Base-by-base conservation (phyloP, 2,113 vertebrate genomes). In the Pyrgilauda ruficollis region DNA sequence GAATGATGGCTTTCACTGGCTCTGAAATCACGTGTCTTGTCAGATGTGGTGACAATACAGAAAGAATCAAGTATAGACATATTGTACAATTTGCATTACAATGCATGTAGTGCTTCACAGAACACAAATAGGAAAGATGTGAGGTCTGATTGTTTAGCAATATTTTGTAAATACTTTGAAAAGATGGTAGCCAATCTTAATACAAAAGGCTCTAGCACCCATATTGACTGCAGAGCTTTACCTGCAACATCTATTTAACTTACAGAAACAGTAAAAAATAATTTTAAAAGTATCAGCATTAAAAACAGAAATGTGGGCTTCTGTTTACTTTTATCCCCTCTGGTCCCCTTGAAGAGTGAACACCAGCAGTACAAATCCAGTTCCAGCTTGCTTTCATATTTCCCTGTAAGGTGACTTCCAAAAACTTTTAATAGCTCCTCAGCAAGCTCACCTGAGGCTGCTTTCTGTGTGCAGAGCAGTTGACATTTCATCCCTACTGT, bases 21-120 rank as follows among this genome's bases (percentile, higher is more conserved):
- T 88, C 72, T 73, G 62, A 61, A 93, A 44, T 85, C 30, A 13
- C 1, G 0, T 49, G 78, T 78, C 56, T 58, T 72, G 47, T 50
- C 30, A 75, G 46, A 37, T 0, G 1, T 0, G 13, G 23, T n/a
- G 39, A 47, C 35, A 74, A 30, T n/a, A 64, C 2, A 1, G 35
- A 83, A 88, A 68, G 12, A 68, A 55, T n/a, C 23, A 16, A 30
- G 44, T 28, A 23, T 6, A 37, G 64, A 3, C 55, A 22, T 0
- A 11, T 8, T 59, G 31, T 47, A 19, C 1, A 3, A 13, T 62
- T 50, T 90, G 31, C 28, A 7, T 47, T 58, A 43, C 9, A 31
- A 24, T 41, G 41, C 50, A 37, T 26, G 19, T 31, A 27, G 59
- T 37, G 24, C 9, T 83, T 69, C 76, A 75, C 22, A 52, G 67